Percentiles rank a stretch among this genome's conserved stretches.
These are phyloP conservation scores for Picus viridis DNA, from an alignment of 2,797 vertebrate species.

Conservation along the genomic window DNA sequence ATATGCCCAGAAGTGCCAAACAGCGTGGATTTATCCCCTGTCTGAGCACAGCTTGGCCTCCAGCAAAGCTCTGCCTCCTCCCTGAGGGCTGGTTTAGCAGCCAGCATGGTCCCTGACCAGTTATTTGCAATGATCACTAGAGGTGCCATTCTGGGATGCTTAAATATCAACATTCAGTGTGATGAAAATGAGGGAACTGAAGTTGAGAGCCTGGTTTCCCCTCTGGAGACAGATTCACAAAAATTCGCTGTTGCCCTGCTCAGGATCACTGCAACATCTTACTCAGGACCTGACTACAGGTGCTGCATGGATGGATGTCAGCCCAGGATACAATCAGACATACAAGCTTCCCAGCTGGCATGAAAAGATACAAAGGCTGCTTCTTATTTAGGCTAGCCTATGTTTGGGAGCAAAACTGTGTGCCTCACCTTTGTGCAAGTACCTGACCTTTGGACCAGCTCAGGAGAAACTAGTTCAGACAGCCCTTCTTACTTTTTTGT, in stretches of 20 bases:
- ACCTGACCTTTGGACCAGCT: neutral
- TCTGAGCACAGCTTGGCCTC: neutral
- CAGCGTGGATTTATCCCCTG: fast-evolving
- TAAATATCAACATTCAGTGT: neutral
- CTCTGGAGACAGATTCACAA: neutral
- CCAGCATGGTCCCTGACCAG: fast-evolving
- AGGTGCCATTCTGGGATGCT: neutral
- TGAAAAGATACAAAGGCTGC: neutral
- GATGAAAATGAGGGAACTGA: neutral
- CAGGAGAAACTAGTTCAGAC: neutral
- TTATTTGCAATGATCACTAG: neutral
- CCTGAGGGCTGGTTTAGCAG: fast-evolving
- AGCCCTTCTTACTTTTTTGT: neutral
- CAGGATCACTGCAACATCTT: fast-evolving
- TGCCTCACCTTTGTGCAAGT: neutral
- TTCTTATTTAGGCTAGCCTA: neutral
- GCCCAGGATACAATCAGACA: neutral
- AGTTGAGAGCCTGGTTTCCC: neutral
- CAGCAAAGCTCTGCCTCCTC: neutral
- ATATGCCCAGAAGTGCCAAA: neutral
- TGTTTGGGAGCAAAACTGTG: neutral
- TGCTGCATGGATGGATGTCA: neutral
- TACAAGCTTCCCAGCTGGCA: neutral
- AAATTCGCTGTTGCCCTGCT: fast-evolving
- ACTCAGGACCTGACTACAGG: too few relatives aligned